Evolutionary conservation across 2,888 invertebrate genomes (phyloP), one percentile per base, ranked within the genome.

Genomic region (Lysandra bellargus): DNA sequence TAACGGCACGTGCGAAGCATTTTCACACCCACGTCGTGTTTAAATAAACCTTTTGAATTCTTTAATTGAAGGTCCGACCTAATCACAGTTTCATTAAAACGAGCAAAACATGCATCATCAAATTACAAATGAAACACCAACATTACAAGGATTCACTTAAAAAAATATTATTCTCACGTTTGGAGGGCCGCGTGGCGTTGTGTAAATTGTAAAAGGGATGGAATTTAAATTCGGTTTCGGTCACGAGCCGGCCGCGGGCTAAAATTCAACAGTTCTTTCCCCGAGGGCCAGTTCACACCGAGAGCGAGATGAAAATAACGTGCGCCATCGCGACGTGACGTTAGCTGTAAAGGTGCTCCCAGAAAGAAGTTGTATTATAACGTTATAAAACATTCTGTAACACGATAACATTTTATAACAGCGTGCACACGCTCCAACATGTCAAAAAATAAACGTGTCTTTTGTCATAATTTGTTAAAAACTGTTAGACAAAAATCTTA

Each of bases 261-360:
- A 91, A 91, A 92, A 91, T 93, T 92, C 92, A 91, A 90, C 91
- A 88, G 89, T 90, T 90, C 87, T 86, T 83, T 85, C 82, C 85
- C 85, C 85, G 1, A 69, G 69, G 69, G 33, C 1, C 17, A 33
- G 4, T 12, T 30, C 33, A 69, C 69, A 69, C 33, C 4, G 14
- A 64, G 4, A 30, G 4, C 30, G 12, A 30, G 9, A 49, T 49
- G 9, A 17, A 17, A 57, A 57, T 17, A 57, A 17, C 12, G 57
- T 4, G 17, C 9, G 49, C 49, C 12, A 0, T 49, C 49, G 49
- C 12, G 9, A 12, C 49, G 49, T 49, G 49, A 49, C 2, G 2
- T 2, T 49, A 12, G 49, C 49, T 9, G 49, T 49, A 49, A 2
- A 9, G 9, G 9, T 23, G 23, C 23, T 23, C 23, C 23, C 23